Evolutionary conservation across 2,888 invertebrate genomes (phyloP).

Genomic region (Ormia ochracea): DNA sequence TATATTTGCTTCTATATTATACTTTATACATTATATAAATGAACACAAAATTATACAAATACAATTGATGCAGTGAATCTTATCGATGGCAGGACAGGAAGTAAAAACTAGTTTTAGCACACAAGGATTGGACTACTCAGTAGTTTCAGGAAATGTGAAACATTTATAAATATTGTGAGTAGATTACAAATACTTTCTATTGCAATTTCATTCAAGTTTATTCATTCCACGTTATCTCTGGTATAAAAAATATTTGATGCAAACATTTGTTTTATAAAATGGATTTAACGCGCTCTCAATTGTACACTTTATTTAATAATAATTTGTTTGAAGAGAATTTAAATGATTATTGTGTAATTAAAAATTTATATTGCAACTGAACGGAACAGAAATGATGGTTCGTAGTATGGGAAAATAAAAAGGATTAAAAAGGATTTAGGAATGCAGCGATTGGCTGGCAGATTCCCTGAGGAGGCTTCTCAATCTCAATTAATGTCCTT

Average conservation of each 20-base stretch:
- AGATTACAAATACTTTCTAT: background rate
- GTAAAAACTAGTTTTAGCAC: background rate
- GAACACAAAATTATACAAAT: slow-evolving; percentile 45
- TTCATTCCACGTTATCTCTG: background rate
- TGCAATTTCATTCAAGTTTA: background rate
- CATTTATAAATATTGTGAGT: background rate
- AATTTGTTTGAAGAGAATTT: background rate
- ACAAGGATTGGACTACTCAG: background rate
- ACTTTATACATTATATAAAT: slow-evolving; percentile 11
- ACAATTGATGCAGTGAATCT: background rate
- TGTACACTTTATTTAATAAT: background rate
- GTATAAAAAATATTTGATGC: slow-evolving; percentile 72
- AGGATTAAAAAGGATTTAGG: too few species aligned
- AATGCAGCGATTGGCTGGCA: too few species aligned
- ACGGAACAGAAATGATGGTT: background rate
- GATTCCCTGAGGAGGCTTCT: too few species aligned
- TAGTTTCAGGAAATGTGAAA: slow-evolving; percentile 22
- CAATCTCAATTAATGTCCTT: too few species aligned
- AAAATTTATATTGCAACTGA: background rate
- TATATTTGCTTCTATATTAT: background rate
- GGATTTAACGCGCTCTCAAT: slow-evolving; percentile 23
- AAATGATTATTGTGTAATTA: background rate
- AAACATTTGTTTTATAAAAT: slow-evolving; percentile 68
- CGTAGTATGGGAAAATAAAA: too few species aligned
- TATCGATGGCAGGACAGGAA: background rate